Percentiles rank a stretch among this genome's conserved stretches.
Conservation (phyloP, 1,140 invertebrate genomes). For the Psilanteris sp. region DNA sequence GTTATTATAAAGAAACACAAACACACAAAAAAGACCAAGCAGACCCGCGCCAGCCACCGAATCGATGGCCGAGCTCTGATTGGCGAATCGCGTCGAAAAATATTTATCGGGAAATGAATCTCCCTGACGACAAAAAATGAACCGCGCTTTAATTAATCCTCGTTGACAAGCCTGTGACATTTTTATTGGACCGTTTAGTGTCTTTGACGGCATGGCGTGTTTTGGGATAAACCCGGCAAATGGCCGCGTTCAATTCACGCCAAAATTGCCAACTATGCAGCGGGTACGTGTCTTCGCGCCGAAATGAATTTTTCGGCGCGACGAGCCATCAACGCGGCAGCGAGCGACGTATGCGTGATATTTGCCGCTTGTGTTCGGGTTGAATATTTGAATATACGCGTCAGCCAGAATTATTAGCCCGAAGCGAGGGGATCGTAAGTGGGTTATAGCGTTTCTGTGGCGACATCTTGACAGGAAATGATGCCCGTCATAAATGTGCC, state of each 20-base stretch:
- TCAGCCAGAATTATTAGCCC: slow-evolving; percentile 40
- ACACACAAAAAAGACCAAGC: slow-evolving; percentile 1
- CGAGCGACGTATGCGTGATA: too few relatives aligned
- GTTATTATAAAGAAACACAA: slow-evolving; percentile 29
- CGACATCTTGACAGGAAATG: slow-evolving; percentile 55
- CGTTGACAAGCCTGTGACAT: slow-evolving; percentile 4
- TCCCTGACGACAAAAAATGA: slow-evolving; percentile 1
- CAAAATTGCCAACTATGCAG: too few relatives aligned
- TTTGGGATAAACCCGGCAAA: too few relatives aligned
- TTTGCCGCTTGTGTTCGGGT: too few relatives aligned
- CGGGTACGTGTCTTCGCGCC: too few relatives aligned
- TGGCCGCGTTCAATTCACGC: too few relatives aligned
- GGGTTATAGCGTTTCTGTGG: slow-evolving; percentile 37
- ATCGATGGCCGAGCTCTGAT: slow-evolving; percentile 16
- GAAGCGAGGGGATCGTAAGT: slow-evolving; percentile 35
- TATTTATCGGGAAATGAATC: slow-evolving; percentile 18
- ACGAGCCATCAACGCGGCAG: too few relatives aligned
- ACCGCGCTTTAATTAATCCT: slow-evolving; percentile 10
- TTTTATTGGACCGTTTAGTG: slow-evolving; percentile 4
- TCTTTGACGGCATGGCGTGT: background rate
- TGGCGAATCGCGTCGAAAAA: slow-evolving; percentile 11
- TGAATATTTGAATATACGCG: slow-evolving; percentile 17
- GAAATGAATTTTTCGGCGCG: too few relatives aligned
- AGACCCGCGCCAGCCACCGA: slow-evolving; percentile 1
- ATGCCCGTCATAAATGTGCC: slow-evolving; percentile 49